Percentiles rank a stretch among this genome's conserved stretches.
These are phyloP conservation scores for Cryptocephalus primarius DNA, from an alignment of 2,888 invertebrate genomes.

Conservation along the genomic window DNA sequence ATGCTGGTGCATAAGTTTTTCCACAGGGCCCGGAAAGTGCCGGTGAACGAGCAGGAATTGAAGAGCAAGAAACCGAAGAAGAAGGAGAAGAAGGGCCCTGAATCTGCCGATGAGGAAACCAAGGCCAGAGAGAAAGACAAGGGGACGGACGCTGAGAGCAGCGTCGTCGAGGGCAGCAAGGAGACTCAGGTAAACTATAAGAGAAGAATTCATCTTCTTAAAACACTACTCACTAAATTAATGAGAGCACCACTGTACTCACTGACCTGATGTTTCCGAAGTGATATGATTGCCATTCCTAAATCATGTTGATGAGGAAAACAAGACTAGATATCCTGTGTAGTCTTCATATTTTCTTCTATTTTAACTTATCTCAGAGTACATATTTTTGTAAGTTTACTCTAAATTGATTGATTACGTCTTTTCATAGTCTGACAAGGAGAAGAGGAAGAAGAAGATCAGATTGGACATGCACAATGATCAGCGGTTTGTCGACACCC, in stretches of 20 bases:
- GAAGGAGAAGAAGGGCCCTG: conserved; percentile 41
- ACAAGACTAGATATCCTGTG: no score
- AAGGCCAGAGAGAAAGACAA: conserved; percentile 43
- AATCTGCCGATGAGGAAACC: conserved; percentile 40
- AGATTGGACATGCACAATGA: conserved; percentile 96
- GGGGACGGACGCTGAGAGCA: conserved; percentile 41
- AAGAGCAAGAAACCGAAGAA: conserved; percentile 40
- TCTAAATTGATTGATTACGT: no score
- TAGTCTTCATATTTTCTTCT: no score
- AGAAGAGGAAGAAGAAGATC: conserved; percentile 77
- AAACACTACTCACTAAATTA: no score
- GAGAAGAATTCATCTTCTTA: neutral
- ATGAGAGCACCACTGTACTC: no score
- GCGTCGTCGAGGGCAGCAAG: conserved; percentile 42
- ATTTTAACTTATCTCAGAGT: no score
- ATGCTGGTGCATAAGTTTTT: conserved; percentile 91
- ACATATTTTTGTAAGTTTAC: no score
- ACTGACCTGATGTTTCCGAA: no score
- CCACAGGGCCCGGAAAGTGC: conserved; percentile 86
- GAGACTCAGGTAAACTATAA: conserved; percentile 24
- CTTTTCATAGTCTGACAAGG: conserved; percentile 45
- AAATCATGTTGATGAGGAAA: no score
- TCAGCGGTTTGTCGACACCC: conserved; percentile 85
- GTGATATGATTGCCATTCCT: no score
- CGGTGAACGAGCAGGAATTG: conserved; percentile 58